A percentile compares a stretch with the other conserved stretches of the same genome.
Evolutionary conservation across 2,888 invertebrate species (phyloP).

Genomic region (Apeira syringaria): DNA sequence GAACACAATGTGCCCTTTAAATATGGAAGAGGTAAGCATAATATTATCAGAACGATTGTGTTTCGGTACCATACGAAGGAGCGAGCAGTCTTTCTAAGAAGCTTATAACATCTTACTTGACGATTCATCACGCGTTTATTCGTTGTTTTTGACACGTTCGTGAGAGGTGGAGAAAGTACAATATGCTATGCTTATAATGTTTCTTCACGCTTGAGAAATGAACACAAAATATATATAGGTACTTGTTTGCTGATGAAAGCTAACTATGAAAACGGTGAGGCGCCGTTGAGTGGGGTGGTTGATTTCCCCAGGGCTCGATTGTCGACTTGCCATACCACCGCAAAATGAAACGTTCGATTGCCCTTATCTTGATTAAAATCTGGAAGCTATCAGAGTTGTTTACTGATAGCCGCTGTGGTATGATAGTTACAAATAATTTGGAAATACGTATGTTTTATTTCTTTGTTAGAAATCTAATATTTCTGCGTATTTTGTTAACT

Average conservation of each 20-base stretch:
- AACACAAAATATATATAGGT: constrained; percentile 6
- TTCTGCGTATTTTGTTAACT: too few species aligned
- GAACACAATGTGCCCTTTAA: constrained; percentile 59
- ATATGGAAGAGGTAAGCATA: constrained; percentile 45
- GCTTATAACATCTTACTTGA: constrained; percentile 19
- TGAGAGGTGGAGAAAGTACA: constrained; percentile 33
- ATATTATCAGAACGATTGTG: constrained; percentile 25
- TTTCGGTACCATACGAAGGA: constrained; percentile 24
- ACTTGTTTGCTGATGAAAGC: constrained; percentile 9
- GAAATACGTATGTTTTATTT: constrained; percentile 11
- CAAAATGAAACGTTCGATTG: constrained; percentile 36
- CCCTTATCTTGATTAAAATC: constrained; percentile 66
- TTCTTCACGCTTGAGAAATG: constrained; percentile 11
- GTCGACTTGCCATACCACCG: constrained; percentile 49
- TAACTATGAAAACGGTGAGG: constrained; percentile 20
- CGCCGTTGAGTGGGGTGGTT: constrained; percentile 34
- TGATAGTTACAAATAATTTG: constrained; percentile 13
- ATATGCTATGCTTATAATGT: constrained; percentile 13
- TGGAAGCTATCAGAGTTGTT: constrained; percentile 46
- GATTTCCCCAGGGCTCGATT: constrained; percentile 60
- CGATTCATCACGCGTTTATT: constrained; percentile 8
- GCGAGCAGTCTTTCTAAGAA: constrained; percentile 21
- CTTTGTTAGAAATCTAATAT: too few species aligned
- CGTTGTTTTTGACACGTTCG: constrained; percentile 25
- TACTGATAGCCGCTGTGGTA: constrained; percentile 30